A percentile compares a stretch with the other conserved stretches of the same genome.
Conservation (phyloP, 2,797 vertebrate species). For the Labroides dimidiatus region DNA sequence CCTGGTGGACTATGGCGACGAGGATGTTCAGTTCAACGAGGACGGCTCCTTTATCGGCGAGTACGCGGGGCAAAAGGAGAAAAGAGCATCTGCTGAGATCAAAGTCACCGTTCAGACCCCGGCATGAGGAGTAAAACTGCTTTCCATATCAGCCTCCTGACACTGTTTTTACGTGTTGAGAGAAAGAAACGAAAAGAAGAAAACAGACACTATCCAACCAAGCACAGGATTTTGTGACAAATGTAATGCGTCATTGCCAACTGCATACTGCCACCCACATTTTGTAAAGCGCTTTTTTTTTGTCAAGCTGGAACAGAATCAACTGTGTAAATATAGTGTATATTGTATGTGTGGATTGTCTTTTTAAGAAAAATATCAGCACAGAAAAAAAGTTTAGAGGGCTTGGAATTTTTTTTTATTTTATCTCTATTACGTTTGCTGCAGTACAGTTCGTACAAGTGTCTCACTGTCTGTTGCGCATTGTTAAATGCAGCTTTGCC, state of each 20-base stretch:
- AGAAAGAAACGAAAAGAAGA: constrained; percentile 57
- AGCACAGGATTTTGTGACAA: constrained; percentile 72
- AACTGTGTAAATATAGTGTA: constrained; percentile 80
- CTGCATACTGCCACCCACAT: constrained; percentile 77
- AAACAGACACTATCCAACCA: constrained; percentile 66
- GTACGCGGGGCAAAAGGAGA: constrained; percentile 91
- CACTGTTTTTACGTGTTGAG: constrained; percentile 59
- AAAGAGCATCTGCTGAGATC: constrained; percentile 90
- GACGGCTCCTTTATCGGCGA: constrained; percentile 98
- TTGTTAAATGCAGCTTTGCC: constrained; percentile 45
- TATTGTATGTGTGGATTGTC: constrained; percentile 75
- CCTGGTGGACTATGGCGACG: constrained; percentile 94
- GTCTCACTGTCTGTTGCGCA: constrained; percentile 41
- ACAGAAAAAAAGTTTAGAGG: constrained; percentile 57
- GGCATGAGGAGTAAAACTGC: constrained; percentile 70
- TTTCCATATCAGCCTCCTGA: constrained; percentile 31
- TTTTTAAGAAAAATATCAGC: constrained; percentile 75
- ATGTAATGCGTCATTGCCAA: constrained; percentile 79
- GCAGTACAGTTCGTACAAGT: constrained; percentile 61
- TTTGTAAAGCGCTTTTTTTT: constrained; percentile 75
- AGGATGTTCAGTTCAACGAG: constrained; percentile 95
- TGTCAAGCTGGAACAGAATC: constrained; percentile 75
- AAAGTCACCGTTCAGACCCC: constrained; percentile 81
- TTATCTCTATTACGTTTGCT: constrained; percentile 61
- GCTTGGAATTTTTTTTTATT: constrained; percentile 50